Evolutionary conservation across 2,888 invertebrate species (phyloP).

Genomic region (Apamea epomidion): DNA sequence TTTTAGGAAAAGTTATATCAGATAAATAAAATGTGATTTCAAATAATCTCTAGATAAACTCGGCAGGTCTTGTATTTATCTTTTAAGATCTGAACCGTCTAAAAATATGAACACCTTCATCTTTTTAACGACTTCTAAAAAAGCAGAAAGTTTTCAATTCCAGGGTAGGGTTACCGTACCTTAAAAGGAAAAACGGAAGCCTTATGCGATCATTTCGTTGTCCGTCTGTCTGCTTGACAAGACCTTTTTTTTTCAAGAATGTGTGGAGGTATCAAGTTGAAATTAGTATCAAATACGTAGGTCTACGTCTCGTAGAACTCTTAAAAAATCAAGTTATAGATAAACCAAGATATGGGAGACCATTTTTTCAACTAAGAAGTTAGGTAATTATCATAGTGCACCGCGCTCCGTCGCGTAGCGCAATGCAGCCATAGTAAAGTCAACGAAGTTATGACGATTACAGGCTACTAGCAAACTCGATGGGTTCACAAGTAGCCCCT

Average conservation of each 20-base stretch:
- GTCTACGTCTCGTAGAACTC: not conserved
- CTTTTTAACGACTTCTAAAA: not conserved
- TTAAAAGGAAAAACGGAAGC: not conserved
- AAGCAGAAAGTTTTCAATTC: not conserved
- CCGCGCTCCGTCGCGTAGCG: no score
- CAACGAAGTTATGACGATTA: no score
- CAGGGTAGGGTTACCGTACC: not conserved
- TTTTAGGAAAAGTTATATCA: constrained; percentile 11
- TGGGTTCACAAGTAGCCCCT: no score
- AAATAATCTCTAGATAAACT: constrained; percentile 36
- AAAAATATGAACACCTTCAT: constrained; percentile 13
- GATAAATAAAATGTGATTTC: constrained; percentile 31
- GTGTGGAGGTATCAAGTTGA: not conserved
- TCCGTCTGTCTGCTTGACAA: not conserved
- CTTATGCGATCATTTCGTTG: not conserved
- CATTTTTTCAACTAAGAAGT: no score
- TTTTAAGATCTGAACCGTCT: constrained; percentile 27
- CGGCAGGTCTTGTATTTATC: constrained; percentile 33
- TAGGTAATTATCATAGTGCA: no score
- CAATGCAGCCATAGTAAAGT: no score
- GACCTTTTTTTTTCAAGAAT: not conserved
- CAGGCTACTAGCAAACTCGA: no score
- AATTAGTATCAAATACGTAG: not conserved
- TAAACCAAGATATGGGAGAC: not conserved
- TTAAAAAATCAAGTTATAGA: not conserved